Percentiles rank a stretch among this genome's conserved stretches.
phyloP scores from a whole-genome alignment of 2,888 invertebrate genomes.

The Pediacus dermestoides region DNA sequence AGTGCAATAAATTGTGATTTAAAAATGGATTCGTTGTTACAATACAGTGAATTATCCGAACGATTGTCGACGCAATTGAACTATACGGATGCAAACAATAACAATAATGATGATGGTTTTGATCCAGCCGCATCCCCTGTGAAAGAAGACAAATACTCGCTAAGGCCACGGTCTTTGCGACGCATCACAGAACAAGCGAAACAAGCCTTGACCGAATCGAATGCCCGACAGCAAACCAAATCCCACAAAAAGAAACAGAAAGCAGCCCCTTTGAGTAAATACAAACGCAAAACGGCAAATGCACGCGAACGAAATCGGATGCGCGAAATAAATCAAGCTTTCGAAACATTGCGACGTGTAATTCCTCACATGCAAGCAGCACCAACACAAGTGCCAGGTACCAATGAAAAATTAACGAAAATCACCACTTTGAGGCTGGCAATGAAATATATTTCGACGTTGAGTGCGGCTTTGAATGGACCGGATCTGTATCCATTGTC shows the following conservation, averaged over 20 bases:
- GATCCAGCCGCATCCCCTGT: constrained; percentile 17
- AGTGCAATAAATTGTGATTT: constrained; percentile 15
- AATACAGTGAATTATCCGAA: constrained; percentile 32
- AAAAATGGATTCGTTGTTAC: constrained; percentile 39
- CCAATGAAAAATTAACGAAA: constrained; percentile 82
- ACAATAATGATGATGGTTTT: constrained; percentile 42
- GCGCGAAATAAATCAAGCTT: constrained; percentile 87
- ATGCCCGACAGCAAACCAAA: constrained; percentile 13
- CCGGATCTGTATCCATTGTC: constrained; percentile 19
- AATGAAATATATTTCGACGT: constrained; percentile 79
- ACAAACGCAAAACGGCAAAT: constrained; percentile 85
- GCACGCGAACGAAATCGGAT: constrained; percentile 82
- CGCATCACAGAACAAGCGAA: constrained; percentile 51
- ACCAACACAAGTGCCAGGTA: constrained; percentile 47
- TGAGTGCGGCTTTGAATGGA: constrained; percentile 60
- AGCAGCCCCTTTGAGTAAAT: constrained; percentile 79
- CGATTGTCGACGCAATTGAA: constrained; percentile 27
- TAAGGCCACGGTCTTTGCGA: constrained; percentile 63
- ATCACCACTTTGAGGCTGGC: constrained; percentile 83
- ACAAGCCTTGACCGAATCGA: constrained; percentile 25
- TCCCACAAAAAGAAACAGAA: constrained; percentile 56
- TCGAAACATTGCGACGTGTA: constrained; percentile 73
- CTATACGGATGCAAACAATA: constrained; percentile 47
- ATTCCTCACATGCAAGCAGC: constrained; percentile 61
- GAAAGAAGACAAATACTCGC: constrained; percentile 61